These are phyloP conservation scores for Halcyon leucocephala DNA, from an alignment of 2,797 vertebrate species.

Conservation along the genomic window DNA sequence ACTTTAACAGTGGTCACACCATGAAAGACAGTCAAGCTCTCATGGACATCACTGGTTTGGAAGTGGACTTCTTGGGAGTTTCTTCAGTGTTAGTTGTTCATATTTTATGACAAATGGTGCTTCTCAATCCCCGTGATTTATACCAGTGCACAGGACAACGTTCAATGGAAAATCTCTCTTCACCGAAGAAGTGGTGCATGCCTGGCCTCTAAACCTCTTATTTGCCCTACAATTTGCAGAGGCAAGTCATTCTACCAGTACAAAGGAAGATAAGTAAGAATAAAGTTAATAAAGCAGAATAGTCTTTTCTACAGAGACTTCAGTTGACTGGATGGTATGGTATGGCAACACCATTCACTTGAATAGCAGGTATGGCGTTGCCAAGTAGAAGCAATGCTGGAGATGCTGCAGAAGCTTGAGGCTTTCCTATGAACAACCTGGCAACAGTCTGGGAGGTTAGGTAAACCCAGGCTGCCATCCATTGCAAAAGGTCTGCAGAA, in stretches of 20 bases:
- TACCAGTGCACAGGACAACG: neutral
- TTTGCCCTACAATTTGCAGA: neutral
- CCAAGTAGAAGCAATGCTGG: fast-evolving
- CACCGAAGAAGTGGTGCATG: too few species aligned
- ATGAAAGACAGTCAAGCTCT: neutral
- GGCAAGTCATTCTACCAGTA: neutral
- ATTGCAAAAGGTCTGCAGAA: neutral
- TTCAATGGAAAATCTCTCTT: neutral
- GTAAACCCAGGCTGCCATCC: neutral
- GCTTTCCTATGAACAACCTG: neutral
- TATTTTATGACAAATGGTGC: neutral
- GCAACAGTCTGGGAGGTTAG: neutral
- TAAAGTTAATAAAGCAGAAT: neutral
- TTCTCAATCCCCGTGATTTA: neutral
- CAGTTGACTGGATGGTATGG: neutral
- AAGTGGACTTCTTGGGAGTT: neutral
- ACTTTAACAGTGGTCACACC: neutral
- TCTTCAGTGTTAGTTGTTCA: neutral
- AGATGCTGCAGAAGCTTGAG: neutral
- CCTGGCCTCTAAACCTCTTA: neutral
- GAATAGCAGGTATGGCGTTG: neutral
- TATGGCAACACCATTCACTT: too few species aligned
- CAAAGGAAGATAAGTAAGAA: neutral
- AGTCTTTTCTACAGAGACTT: neutral
- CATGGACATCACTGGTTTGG: neutral